Base-by-base conservation (phyloP, 2,113 vertebrate genomes). In the Mesembrinibis cayennensis region DNA sequence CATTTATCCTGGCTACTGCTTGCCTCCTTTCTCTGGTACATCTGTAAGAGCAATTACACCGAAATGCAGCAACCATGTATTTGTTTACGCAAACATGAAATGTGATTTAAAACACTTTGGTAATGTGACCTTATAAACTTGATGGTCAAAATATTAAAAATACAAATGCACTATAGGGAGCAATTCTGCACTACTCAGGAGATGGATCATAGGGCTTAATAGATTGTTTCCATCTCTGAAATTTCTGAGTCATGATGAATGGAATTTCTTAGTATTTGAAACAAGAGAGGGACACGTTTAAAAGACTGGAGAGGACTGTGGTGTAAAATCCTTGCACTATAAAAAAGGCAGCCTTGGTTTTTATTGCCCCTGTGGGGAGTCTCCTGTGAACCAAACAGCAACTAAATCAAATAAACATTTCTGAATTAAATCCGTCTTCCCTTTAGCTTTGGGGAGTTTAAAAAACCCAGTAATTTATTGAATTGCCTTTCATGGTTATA, bases 361-460 rank as follows among this genome's bases (percentile, higher is more conserved):
- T 97, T 97, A 97, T 77, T 96, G 89, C 62, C 82, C 91, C 90
- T 93, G 63, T 26, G 27, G 91, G 95, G 79, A 93, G 94, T 90
- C 91, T 88, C 74, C 92, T 82, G 67, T 89, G 90, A 97, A 94
- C 67, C 63, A 94, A 96, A 96, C 42, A 94, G 89, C 87, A 95
- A 96, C 87, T 95, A 97, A 94, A 95, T 94, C 87, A 96, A 96
- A 96, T 73, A 93, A 95, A 96, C 74, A 94, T 96, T 96, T 95
- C 91, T 96, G 97, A 95, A 93, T 91, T 95, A 95, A 95, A 85
- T 96, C 94, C 91, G 91, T 95, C 93, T 95, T 93, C 70, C 91
- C 70, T 91, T 85, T 72, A 94, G 84, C 87, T 96, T 72, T 85
- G 78, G 80, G 78, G 82, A 85, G 30, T 82, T 93, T 30, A 71